phyloP scores from a whole-genome alignment of 2,113 vertebrate species.

The Ceratotherium simum region DNA sequence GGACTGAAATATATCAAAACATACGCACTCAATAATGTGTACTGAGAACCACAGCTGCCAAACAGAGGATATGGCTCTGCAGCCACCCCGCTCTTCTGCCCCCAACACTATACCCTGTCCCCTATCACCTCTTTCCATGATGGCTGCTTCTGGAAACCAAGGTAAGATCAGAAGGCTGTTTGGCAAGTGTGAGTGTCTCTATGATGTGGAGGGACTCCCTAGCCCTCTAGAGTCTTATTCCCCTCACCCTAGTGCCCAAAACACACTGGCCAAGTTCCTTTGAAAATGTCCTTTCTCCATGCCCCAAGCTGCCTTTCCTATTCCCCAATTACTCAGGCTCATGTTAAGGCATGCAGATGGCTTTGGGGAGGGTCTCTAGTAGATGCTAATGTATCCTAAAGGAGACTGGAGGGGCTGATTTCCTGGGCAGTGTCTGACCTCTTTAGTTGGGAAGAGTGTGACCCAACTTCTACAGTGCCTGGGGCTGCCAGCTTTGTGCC shows the following conservation, averaged over 20 bases:
- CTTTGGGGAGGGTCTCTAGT: not conserved
- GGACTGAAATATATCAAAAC: not conserved
- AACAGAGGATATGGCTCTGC: not conserved
- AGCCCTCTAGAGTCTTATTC: not conserved
- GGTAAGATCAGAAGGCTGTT: not conserved
- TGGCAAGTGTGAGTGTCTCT: not conserved
- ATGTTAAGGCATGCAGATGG: not conserved
- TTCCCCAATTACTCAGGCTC: not conserved
- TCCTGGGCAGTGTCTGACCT: not conserved
- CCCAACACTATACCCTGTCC: not conserved
- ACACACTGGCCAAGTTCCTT: not conserved
- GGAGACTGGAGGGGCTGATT: not conserved
- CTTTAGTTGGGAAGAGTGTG: not conserved
- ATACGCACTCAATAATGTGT: not conserved
- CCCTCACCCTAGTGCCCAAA: not conserved
- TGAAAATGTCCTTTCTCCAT: not conserved
- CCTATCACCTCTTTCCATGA: not conserved
- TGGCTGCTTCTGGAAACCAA: not conserved
- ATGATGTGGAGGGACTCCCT: not conserved
- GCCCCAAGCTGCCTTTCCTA: not conserved
- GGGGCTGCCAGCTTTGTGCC: not conserved
- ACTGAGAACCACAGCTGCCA: not conserved
- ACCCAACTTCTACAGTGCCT: not conserved
- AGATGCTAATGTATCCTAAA: not conserved
- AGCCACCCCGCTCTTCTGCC: not conserved